A percentile compares a stretch with the other conserved stretches of the same genome.
Evolutionary conservation across 2,888 invertebrate species (phyloP).

Genomic region (Platynereis dumerilii): DNA sequence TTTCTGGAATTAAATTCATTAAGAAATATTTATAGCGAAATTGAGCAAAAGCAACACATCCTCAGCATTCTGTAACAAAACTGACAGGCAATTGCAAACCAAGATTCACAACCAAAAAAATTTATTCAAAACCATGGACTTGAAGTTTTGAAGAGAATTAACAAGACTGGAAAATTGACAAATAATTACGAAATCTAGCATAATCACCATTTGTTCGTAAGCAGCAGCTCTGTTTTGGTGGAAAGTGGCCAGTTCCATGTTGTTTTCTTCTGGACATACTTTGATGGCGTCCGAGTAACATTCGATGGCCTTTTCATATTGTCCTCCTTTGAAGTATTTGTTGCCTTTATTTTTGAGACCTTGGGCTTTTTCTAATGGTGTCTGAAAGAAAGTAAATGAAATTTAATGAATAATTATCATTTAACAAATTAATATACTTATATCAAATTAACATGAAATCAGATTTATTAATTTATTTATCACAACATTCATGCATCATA

Average conservation of each 20-base stretch:
- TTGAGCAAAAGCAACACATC: neutral
- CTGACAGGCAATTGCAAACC: too few species aligned
- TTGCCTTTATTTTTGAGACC: slow-evolving; percentile 64
- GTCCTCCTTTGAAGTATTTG: slow-evolving; percentile 64
- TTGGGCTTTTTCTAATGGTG: slow-evolving; percentile 68
- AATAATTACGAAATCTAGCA: too few species aligned
- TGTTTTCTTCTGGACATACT: slow-evolving; percentile 68
- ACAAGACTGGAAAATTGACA: too few species aligned
- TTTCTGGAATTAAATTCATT: slow-evolving; percentile 57
- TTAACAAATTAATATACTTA: too few species aligned
- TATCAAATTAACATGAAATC: neutral
- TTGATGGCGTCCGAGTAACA: slow-evolving; percentile 66
- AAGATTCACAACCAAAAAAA: too few species aligned
- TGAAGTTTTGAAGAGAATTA: too few species aligned
- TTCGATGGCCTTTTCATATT: slow-evolving; percentile 65
- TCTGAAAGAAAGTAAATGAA: slow-evolving; percentile 35
- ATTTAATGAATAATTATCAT: neutral
- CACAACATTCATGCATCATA: too few species aligned
- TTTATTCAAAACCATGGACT: too few species aligned
- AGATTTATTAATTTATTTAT: neutral
- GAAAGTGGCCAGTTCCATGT: slow-evolving; percentile 83
- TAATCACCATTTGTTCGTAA: slow-evolving; percentile 86
- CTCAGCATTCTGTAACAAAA: neutral
- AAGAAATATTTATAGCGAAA: neutral
- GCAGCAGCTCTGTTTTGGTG: slow-evolving; percentile 96